These are phyloP conservation scores for Pelobates cultripes DNA, from an alignment of 2,797 vertebrate genomes.

Conservation along the genomic window DNA sequence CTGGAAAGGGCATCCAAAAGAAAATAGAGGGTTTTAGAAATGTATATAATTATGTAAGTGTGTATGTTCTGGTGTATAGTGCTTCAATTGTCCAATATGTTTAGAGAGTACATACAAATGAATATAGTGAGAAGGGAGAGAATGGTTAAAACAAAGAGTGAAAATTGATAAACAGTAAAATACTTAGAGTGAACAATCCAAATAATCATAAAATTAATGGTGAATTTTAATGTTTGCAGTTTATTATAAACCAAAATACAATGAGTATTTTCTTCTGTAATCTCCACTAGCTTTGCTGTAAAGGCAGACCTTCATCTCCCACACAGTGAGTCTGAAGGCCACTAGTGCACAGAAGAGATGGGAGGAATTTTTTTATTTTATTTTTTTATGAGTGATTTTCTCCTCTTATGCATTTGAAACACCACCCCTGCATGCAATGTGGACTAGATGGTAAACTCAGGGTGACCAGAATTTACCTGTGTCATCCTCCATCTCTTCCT, in stretches of 20 bases:
- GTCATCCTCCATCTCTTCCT: conserved; percentile 69
- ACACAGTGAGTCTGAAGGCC: conserved; percentile 9
- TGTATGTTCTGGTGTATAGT: too few relatives aligned
- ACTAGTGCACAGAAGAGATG: conserved; percentile 7
- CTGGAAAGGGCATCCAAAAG: too few relatives aligned
- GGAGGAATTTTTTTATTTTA: not conserved
- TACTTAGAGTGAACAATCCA: conserved; percentile 20
- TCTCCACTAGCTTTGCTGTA: conserved; percentile 21
- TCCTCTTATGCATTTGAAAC: not conserved
- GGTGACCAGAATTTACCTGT: conserved; percentile 72
- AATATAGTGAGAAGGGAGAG: too few relatives aligned
- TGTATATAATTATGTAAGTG: too few relatives aligned
- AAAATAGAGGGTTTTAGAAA: too few relatives aligned
- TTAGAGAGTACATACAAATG: too few relatives aligned
- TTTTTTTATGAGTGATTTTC: conserved; percentile 5
- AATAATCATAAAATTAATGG: conserved; percentile 31
- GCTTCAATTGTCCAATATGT: too few relatives aligned
- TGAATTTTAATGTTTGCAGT: conserved; percentile 39
- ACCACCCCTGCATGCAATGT: conserved; percentile 31
- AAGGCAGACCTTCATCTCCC: conserved; percentile 24
- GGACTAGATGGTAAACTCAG: conserved; percentile 41
- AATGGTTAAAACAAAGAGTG: not conserved
- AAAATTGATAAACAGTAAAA: not conserved
- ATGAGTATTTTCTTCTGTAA: conserved; percentile 19
- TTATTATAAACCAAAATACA: conserved; percentile 56